Percentiles rank a stretch among this genome's conserved stretches.
These are phyloP conservation scores for Scrobipalpa atriplicella DNA, from an alignment of 2,888 invertebrate genomes.

Conservation along the genomic window DNA sequence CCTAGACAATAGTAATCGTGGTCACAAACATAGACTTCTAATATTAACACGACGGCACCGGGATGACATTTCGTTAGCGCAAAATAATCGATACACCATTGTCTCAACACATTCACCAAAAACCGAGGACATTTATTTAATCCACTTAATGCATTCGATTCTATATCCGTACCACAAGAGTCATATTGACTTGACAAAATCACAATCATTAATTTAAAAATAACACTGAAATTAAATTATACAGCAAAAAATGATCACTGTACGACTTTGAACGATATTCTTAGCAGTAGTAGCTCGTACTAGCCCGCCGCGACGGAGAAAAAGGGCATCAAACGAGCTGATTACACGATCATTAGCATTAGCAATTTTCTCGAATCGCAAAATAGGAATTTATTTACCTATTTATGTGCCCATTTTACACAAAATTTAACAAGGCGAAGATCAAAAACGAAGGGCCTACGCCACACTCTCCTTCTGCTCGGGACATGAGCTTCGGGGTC, in stretches of 20 bases:
- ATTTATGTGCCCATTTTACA: conserved; percentile 82
- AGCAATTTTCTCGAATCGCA: conserved; percentile 34
- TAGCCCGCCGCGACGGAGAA: conserved; percentile 65
- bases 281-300: conserved; percentile 70
- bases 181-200: conserved; percentile 41
- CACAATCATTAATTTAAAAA: conserved; percentile 55
- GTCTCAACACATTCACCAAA: conserved; percentile 79
- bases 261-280: conserved; percentile 77
- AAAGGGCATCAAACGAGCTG: conserved; percentile 48
- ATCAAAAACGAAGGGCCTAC: conserved; percentile 79
- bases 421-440: conserved; percentile 72
- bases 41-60: conserved; percentile 81
- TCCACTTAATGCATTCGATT: conserved; percentile 48
- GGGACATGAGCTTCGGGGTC: conserved; percentile 82
- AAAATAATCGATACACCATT: conserved; percentile 83
- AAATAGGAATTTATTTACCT: conserved; percentile 71
- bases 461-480: conserved; percentile 78
- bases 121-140: conserved; percentile 58
- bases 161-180: conserved; percentile 41
- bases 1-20: conserved; percentile 80
- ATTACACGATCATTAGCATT: conserved; percentile 36
- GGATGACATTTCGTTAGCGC: conserved; percentile 82
- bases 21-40: conserved; percentile 80
- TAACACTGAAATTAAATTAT: conserved; percentile 68
- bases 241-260: conserved; percentile 67